Percentiles rank a stretch among this genome's conserved stretches.
These are phyloP conservation scores for Melanostigma gelatinosum DNA, from an alignment of 2,113 vertebrate genomes.

Conservation along the genomic window DNA sequence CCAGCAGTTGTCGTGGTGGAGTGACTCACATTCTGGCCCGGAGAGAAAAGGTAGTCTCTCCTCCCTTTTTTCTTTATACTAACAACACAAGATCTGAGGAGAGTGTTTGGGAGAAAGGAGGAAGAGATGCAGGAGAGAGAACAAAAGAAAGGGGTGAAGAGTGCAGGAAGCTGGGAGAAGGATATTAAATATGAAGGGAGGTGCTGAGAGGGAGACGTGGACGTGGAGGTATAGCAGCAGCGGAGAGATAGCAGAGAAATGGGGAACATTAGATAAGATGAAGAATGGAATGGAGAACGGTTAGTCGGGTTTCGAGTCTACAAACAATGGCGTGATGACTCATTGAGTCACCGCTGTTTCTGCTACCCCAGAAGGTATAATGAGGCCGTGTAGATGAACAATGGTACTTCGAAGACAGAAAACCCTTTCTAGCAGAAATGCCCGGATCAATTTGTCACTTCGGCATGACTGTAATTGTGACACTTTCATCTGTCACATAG, in stretches of 20 bases:
- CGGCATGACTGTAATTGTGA: conserved; percentile 73
- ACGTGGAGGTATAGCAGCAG: conserved; percentile 24
- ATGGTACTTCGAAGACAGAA: conserved; percentile 69
- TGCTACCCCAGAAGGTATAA: conserved; percentile 65
- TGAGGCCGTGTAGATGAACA: conserved; percentile 69
- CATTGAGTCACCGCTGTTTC: conserved; percentile 71
- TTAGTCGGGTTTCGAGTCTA: conserved; percentile 68
- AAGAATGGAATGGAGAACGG: conserved; percentile 57
- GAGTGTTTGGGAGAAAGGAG: conserved; percentile 34
- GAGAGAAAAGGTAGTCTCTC: conserved; percentile 49
- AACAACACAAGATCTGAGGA: conserved; percentile 64
- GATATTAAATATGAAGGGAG: conserved; percentile 75
- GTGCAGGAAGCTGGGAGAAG: conserved; percentile 70
- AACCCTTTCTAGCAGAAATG: conserved; percentile 61
- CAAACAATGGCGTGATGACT: conserved; percentile 74
- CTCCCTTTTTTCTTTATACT: conserved; percentile 59
- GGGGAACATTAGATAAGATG: conserved; percentile 59
- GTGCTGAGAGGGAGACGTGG: conserved; percentile 52
- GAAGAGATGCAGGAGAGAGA: conserved; percentile 51
- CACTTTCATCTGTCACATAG: conserved; percentile 79
- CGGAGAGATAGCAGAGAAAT: conserved; percentile 51
- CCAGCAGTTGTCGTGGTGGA: conserved; percentile 46
- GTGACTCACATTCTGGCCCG: conserved; percentile 67
- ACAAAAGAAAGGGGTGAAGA: conserved; percentile 67
- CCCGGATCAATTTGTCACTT: conserved; percentile 73